Percentiles rank a stretch among this genome's conserved stretches.
phyloP scores from a whole-genome alignment of 2,113 vertebrate species.

The Phalacrocorax pelagicus region DNA sequence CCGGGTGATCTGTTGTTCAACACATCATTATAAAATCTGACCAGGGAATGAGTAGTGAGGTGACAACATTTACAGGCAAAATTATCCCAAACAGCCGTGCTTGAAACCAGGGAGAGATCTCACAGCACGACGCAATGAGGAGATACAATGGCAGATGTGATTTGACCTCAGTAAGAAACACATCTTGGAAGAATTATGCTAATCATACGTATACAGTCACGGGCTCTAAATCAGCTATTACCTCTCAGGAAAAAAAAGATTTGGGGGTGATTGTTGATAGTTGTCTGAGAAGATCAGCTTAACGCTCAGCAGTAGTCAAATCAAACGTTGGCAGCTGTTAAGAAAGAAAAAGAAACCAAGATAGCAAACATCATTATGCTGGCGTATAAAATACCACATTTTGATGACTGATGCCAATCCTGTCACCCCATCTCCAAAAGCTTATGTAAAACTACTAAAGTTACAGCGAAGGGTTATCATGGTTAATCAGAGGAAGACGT shows the following conservation, averaged over 20 bases:
- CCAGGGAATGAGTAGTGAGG: not conserved
- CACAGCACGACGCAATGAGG: accelerated
- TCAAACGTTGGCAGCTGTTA: not conserved
- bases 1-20: not conserved
- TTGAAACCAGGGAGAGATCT: not conserved
- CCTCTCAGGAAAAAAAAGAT: not conserved
- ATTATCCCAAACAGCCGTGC: not conserved
- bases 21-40: not conserved
- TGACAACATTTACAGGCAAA: not conserved
- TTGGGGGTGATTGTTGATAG: not conserved
- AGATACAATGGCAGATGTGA: not conserved
- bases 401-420: not conserved
- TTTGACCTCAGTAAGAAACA: not conserved
- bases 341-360: not conserved
- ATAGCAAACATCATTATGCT: not conserved
- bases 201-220: accelerated
- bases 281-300: not conserved
- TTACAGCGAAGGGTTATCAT: not conserved
- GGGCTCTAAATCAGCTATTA: not conserved
- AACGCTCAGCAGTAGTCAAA: not conserved
- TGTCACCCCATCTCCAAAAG: not conserved
- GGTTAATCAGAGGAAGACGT: not conserved
- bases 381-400: not conserved
- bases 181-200: not conserved
- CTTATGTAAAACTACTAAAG: not conserved